phyloP scores from a whole-genome alignment of 1,140 invertebrate species.

The Cydia strobilella region DNA sequence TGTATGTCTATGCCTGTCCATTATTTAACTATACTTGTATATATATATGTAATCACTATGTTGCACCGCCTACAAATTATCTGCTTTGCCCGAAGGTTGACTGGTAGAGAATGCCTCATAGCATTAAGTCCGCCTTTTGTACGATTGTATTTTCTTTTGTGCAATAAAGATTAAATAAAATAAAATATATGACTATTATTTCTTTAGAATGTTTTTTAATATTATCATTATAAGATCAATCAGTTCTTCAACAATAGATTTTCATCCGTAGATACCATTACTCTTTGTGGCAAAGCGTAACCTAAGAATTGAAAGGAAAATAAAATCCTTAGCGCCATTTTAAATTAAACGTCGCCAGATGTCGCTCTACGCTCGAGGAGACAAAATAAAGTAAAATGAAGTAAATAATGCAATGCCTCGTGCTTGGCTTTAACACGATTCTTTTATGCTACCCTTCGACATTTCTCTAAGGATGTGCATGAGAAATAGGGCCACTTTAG shows the following conservation, averaged over 20 bases:
- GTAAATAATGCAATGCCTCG: constrained; percentile 11
- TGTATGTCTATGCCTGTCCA: no score
- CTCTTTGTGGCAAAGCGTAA: neutral
- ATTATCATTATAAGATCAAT: no score
- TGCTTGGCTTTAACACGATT: constrained; percentile 6
- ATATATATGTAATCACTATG: no score
- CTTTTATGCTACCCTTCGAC: neutral
- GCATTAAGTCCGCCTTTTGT: no score
- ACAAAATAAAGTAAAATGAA: constrained; percentile 15
- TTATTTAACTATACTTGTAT: no score
- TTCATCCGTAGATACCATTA: neutral
- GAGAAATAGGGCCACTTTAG: constrained; percentile 8
- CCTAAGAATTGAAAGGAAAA: neutral
- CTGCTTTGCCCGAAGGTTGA: no score
- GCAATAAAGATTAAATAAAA: no score
- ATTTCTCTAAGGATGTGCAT: neutral
- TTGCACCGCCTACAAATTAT: no score
- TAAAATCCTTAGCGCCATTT: neutral
- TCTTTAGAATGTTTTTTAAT: no score
- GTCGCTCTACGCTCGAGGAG: constrained; percentile 12
- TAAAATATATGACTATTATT: no score
- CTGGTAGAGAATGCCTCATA: no score
- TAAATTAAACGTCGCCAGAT: constrained; percentile 11
- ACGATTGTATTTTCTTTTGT: no score
- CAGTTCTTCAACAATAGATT: neutral